These are phyloP conservation scores for Trisateles emortualis DNA, from an alignment of 2,888 invertebrate species.

Conservation along the genomic window DNA sequence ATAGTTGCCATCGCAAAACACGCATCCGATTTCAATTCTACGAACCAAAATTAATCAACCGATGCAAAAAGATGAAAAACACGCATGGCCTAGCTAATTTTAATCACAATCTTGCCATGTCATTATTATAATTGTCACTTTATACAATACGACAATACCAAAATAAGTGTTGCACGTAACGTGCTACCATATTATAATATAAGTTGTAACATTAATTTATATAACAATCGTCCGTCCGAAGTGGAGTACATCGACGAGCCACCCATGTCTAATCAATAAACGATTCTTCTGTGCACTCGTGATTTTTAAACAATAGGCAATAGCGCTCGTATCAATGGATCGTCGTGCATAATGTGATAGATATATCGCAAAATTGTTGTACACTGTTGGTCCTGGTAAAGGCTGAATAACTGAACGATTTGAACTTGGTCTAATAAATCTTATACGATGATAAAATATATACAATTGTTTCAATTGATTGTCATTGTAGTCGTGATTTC, in stretches of 20 bases:
- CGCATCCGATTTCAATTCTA: constrained; percentile 14
- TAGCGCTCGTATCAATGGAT: constrained; percentile 52
- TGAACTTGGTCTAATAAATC: too few species aligned
- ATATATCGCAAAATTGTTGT: constrained; percentile 42
- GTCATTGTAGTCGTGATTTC: too few species aligned
- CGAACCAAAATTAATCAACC: constrained; percentile 16
- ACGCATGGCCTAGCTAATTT: neutral
- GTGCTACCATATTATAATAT: constrained; percentile 36
- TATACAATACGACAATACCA: constrained; percentile 4
- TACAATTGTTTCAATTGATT: too few species aligned
- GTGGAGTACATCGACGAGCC: constrained; percentile 35
- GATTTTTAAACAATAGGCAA: constrained; percentile 62
- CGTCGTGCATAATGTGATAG: constrained; percentile 48
- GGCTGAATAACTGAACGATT: neutral
- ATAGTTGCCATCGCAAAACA: constrained; percentile 24
- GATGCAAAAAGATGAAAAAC: constrained; percentile 5
- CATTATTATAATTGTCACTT: constrained; percentile 3
- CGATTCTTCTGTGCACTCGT: constrained; percentile 54
- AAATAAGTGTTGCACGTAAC: constrained; percentile 22
- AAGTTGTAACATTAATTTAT: constrained; percentile 50
- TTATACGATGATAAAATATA: too few species aligned
- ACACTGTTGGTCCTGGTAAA: neutral
- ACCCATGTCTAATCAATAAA: constrained; percentile 52
- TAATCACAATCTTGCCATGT: neutral
- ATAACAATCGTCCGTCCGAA: constrained; percentile 36